Evolutionary conservation across 2,888 invertebrate genomes (phyloP).

Genomic region (Cerastis leucographa): DNA sequence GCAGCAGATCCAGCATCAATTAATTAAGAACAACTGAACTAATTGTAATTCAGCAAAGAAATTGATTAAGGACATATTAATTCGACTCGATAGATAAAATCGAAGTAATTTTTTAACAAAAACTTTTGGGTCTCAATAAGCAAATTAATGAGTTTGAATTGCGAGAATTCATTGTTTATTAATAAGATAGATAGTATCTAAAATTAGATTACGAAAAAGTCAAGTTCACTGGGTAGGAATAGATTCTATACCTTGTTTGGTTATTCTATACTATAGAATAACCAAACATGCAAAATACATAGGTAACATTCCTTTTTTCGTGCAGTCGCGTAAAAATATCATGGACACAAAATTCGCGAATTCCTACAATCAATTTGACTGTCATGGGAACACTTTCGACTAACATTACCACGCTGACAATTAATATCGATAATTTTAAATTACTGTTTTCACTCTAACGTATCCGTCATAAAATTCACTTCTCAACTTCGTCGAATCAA

Average conservation of each 20-base stretch:
- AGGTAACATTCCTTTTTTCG: neutral
- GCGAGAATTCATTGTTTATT: neutral
- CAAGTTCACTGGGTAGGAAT: too few species aligned
- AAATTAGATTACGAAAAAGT: neutral
- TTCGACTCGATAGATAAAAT: slow-evolving; percentile 37
- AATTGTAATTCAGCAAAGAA: slow-evolving; percentile 41
- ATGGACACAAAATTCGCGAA: slow-evolving; percentile 35
- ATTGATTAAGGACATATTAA: slow-evolving; percentile 36
- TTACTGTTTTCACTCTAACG: slow-evolving; percentile 64
- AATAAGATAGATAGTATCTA: neutral
- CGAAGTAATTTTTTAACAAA: slow-evolving; percentile 20
- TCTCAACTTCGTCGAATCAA: slow-evolving; percentile 74
- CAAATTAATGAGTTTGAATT: slow-evolving; percentile 32
- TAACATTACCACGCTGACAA: slow-evolving; percentile 60
- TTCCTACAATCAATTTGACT: slow-evolving; percentile 35
- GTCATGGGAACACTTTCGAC: slow-evolving; percentile 69
- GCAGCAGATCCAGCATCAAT: neutral
- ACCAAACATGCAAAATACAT: neutral
- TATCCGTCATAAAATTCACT: slow-evolving; percentile 65
- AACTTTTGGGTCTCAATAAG: slow-evolving; percentile 31
- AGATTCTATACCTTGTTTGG: too few species aligned
- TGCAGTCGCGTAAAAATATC: slow-evolving; percentile 8
- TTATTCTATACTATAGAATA: too few species aligned
- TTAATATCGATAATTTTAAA: slow-evolving; percentile 66
- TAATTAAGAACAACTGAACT: slow-evolving; percentile 20